Base-by-base conservation (phyloP, 1,140 invertebrate genomes). In the Uloborus diversus region DNA sequence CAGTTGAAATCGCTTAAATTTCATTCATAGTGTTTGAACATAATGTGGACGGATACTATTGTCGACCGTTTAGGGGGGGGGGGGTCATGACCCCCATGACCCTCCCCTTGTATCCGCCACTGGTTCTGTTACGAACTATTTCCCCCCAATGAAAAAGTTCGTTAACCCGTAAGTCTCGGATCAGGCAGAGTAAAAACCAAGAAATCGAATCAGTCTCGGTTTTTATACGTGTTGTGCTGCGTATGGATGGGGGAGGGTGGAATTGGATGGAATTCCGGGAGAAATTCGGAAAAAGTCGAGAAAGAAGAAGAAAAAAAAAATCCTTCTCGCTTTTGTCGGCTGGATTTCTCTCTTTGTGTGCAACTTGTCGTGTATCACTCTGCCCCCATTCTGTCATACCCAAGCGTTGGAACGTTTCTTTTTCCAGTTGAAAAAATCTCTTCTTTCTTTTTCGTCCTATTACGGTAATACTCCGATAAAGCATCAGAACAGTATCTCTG, bases 311-410 rank as follows among this genome's bases (percentile, higher is more conserved):
- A n/a, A n/a, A n/a, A n/a, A 25, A 28, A 30, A 37, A 37, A 33
- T 32, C 23, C 30, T 23, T 57, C 68, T 42, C 32, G 59, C 47
- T 30, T 78, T 78, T 78, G 73, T 78, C 62, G 20, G 17, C 61
- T 33, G 28, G 47, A 47, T 57, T 78, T 66, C 62, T 37, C 61
- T 28, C 49, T 78, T 78, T 78, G 73, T 78, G 73, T 20, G 71
- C 56, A n/a, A 14, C 20, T 57, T 65, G 73, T 78, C 73, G 73
- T 78, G 73, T 66, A 78, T 78, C 73, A 78, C 61, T 57, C 23
- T 78, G 73, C 56, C 73, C 73, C 51, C 59, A 66, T 78, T 78
- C 73, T 78, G 73, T 78, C 73, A 78, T 78, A 78, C 65, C 61
- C 73, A 78, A 65, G 49, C 73, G 32, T 65, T 49, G 37, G 37